Conservation (phyloP, 2,888 invertebrate genomes). For the Orgyia antiqua region DNA sequence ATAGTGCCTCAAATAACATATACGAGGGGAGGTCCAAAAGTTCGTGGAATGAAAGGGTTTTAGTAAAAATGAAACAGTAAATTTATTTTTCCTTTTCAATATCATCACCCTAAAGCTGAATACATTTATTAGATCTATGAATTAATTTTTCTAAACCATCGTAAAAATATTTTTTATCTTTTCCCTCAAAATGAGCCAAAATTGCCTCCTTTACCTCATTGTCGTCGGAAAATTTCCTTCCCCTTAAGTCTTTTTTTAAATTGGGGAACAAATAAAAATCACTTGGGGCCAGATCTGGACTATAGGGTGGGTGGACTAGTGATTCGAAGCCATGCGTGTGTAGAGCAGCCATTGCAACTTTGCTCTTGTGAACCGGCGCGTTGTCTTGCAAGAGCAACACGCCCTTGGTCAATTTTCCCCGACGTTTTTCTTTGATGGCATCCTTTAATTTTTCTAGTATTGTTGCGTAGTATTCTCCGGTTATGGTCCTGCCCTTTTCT, state of each 20-base stretch:
- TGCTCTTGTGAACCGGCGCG: slow-evolving; percentile 1
- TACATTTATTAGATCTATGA: neutral
- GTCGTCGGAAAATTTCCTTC: slow-evolving; percentile 1
- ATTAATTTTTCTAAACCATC: neutral
- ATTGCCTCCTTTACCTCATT: neutral
- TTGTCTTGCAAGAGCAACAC: slow-evolving; percentile 2
- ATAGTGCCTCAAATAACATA: neutral
- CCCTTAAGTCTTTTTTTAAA: neutral
- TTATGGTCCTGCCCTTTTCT: slow-evolving; percentile 3
- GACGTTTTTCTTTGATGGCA: slow-evolving; percentile 1
- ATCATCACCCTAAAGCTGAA: slow-evolving; percentile 1
- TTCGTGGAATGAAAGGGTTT: slow-evolving; percentile 1
- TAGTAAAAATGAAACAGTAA: slow-evolving; percentile 1
- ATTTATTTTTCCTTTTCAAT: slow-evolving; percentile 1
- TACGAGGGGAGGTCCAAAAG: slow-evolving; percentile 2
- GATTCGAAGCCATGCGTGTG: slow-evolving; percentile 3
- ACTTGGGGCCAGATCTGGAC: slow-evolving; percentile 3
- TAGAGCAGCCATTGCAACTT: slow-evolving; percentile 7
- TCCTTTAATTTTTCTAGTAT: slow-evolving; percentile 1
- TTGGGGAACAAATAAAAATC: slow-evolving; percentile 1
- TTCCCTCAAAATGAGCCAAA: slow-evolving; percentile 1
- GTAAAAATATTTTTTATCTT: slow-evolving; percentile 3
- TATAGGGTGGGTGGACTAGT: slow-evolving; percentile 8
- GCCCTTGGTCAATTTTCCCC: slow-evolving; percentile 1
- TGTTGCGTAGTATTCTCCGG: slow-evolving; percentile 1